Percentiles rank a stretch among this genome's conserved stretches.
These are phyloP conservation scores for Alouatta palliata DNA, from an alignment of 2,113 vertebrate genomes.

Conservation along the genomic window DNA sequence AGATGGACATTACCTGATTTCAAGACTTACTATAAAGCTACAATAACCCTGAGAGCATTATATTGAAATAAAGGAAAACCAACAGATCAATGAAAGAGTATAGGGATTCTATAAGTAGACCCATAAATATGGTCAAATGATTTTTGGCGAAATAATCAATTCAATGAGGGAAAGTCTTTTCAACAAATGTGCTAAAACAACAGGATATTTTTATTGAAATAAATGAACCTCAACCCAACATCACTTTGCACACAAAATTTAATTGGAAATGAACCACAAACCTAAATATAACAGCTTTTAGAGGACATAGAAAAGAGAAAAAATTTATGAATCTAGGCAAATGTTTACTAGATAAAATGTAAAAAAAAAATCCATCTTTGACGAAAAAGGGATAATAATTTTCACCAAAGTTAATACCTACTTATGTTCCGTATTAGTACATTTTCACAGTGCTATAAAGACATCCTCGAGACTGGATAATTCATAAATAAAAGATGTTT, in stretches of 20 bases:
- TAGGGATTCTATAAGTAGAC: neutral
- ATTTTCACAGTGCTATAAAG: too few relatives aligned
- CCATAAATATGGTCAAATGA: neutral
- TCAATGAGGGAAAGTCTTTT: conserved; percentile 1
- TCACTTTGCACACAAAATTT: neutral
- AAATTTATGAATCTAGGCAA: neutral
- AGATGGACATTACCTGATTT: neutral
- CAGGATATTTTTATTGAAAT: neutral
- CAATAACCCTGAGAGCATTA: neutral
- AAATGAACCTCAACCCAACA: neutral
- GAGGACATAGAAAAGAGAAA: neutral
- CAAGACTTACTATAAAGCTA: neutral
- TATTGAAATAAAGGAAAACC: neutral
- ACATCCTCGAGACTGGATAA: too few relatives aligned
- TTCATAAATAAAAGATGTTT: too few relatives aligned
- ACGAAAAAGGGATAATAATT: neutral
- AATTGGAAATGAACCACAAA: neutral
- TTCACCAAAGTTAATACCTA: neutral
- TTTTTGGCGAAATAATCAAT: neutral
- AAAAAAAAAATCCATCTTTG: neutral
- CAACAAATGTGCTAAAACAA: neutral
- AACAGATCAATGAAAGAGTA: neutral
- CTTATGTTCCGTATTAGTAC: neutral
- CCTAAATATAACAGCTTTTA: neutral
- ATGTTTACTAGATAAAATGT: neutral